Percentiles rank a stretch among this genome's conserved stretches.
Evolutionary conservation across 92 coral and sea anemone genomes (phyloP).

Genomic region (Parazoanthus atlanticus): DNA sequence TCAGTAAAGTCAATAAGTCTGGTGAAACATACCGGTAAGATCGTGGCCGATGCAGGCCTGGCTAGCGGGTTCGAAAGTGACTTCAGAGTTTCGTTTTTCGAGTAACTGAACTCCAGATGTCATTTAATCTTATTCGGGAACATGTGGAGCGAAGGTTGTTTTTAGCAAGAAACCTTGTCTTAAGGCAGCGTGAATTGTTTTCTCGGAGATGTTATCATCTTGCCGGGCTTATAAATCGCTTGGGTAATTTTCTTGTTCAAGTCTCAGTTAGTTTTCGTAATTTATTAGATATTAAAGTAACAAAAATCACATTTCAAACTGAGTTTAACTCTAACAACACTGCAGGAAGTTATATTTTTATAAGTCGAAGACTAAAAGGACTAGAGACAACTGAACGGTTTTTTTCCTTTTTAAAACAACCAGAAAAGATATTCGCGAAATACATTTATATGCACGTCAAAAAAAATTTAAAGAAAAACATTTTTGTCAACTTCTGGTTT

Average conservation of each 20-base stretch:
- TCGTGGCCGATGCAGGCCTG: background rate
- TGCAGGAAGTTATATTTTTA: background rate
- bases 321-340: background rate
- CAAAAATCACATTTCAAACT: background rate
- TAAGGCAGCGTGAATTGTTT: background rate
- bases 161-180: background rate
- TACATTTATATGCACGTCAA: background rate
- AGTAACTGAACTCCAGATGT: background rate
- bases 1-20: background rate
- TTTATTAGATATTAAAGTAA: too few species aligned
- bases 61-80: background rate
- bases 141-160: too few species aligned
- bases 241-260: too few species aligned
- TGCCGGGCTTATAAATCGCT: background rate
- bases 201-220: background rate
- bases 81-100: background rate
- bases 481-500: background rate
- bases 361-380: background rate
- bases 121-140: too few species aligned
- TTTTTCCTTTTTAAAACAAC: too few species aligned
- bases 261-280: too few species aligned
- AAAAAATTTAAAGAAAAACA: background rate
- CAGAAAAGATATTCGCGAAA: too few species aligned
- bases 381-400: background rate
- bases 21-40: background rate